Conservation (phyloP, 2,797 vertebrate genomes). For the Cygnus olor region DNA sequence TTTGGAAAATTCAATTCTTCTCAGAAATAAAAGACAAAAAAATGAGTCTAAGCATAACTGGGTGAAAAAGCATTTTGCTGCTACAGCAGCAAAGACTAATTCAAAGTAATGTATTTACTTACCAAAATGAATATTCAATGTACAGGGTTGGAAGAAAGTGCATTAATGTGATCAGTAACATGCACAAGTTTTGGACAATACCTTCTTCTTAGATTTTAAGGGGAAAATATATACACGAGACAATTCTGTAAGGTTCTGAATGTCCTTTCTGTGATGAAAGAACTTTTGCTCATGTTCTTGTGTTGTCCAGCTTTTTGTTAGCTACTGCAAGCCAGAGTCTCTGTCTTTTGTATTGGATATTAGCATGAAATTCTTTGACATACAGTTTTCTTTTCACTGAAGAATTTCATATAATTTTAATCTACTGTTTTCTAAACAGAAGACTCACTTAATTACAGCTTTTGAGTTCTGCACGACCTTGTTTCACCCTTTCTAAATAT, state of each 20-base stretch:
- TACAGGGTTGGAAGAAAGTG: background rate
- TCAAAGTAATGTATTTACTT: background rate
- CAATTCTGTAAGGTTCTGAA: background rate
- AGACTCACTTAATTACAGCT: background rate
- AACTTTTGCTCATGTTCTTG: background rate
- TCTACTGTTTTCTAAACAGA: background rate
- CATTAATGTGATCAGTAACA: background rate
- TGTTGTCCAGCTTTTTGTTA: background rate
- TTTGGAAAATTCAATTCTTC: background rate
- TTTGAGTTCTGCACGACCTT: background rate
- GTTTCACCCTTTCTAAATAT: background rate
- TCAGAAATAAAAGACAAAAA: background rate
- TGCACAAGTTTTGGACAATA: background rate
- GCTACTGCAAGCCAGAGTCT: background rate
- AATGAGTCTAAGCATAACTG: background rate
- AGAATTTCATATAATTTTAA: background rate
- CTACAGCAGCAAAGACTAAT: background rate
- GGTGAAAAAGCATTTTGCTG: background rate
- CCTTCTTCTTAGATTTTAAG: background rate
- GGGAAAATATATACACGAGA: background rate
- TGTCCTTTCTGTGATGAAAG: background rate
- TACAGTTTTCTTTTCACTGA: background rate
- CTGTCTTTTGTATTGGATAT: background rate
- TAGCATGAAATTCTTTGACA: background rate
- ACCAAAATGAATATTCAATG: background rate